These are phyloP conservation scores for Corvus moneduloides DNA, from an alignment of 2,113 vertebrate genomes.

Conservation along the genomic window DNA sequence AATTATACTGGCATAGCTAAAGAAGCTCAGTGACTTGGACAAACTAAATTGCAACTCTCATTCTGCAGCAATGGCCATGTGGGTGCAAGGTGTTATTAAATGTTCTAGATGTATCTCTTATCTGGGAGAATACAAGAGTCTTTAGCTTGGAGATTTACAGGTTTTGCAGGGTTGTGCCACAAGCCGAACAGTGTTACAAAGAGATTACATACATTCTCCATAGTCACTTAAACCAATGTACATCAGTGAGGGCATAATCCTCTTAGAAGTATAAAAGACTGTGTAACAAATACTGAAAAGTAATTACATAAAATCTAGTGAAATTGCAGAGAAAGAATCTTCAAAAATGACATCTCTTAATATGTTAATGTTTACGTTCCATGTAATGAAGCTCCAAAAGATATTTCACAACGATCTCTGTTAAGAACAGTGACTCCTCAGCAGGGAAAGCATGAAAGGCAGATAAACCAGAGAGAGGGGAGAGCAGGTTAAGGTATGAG, in stretches of 20 bases:
- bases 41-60: not conserved
- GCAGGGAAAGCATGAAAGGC: not conserved
- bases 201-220: not conserved
- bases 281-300: not conserved
- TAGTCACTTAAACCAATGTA: not conserved
- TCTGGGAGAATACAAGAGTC: not conserved
- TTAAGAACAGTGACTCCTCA: not conserved
- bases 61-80: not conserved
- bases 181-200: not conserved
- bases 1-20: not conserved
- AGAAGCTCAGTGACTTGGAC: not conserved
- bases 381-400: not conserved
- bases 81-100: not conserved
- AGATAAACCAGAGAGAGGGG: not conserved
- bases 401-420: accelerated
- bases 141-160: not conserved
- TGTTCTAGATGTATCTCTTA: not conserved
- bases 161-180: not conserved
- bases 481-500: not conserved
- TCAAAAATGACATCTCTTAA: not conserved
- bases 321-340: not conserved
- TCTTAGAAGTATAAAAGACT: not conserved
- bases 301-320: not conserved
- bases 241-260: not conserved
- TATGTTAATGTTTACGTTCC: not conserved